A percentile compares a stretch with the other conserved stretches of the same genome.
These are phyloP conservation scores for Ellobium chinense DNA, from an alignment of 2,888 invertebrate genomes.

Conservation along the genomic window DNA sequence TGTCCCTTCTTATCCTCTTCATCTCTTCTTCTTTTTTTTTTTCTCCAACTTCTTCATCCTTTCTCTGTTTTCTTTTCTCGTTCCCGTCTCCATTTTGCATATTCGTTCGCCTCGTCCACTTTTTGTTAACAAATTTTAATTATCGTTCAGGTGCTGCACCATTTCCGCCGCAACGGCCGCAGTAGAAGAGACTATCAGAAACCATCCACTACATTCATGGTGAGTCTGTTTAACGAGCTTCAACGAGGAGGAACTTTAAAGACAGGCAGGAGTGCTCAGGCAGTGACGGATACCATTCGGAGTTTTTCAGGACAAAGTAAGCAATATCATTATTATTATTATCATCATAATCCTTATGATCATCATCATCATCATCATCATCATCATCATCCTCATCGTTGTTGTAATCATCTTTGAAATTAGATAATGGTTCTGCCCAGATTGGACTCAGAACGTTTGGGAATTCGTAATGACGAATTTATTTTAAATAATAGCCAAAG, in stretches of 20 bases:
- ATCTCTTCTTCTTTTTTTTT: background rate
- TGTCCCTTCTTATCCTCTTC: too few relatives aligned
- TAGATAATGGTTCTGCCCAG: too few relatives aligned
- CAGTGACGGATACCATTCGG: slow-evolving; percentile 65
- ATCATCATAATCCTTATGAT: too few relatives aligned
- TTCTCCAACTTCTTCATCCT: background rate
- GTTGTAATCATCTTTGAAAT: too few relatives aligned
- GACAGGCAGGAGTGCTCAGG: background rate
- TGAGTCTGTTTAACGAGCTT: slow-evolving; percentile 66
- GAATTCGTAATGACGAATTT: too few relatives aligned
- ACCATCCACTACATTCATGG: slow-evolving; percentile 78
- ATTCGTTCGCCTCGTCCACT: background rate
- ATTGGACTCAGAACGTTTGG: too few relatives aligned
- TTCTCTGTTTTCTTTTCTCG: background rate
- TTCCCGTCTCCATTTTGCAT: background rate
- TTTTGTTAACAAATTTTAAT: too few relatives aligned
- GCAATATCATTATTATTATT: too few relatives aligned
- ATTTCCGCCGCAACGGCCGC: slow-evolving; percentile 53
- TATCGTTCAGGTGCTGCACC: slow-evolving; percentile 43
- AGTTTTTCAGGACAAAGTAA: slow-evolving; percentile 67
- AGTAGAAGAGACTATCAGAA: slow-evolving; percentile 48
- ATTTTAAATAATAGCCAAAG: too few relatives aligned
- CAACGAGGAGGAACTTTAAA: slow-evolving; percentile 55
- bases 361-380: too few relatives aligned
- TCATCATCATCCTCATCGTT: too few relatives aligned